Evolutionary conservation across 2,113 vertebrate genomes (phyloP), one percentile per base, ranked within the genome.

Genomic region (Tympanuchus pallidicinctus): DNA sequence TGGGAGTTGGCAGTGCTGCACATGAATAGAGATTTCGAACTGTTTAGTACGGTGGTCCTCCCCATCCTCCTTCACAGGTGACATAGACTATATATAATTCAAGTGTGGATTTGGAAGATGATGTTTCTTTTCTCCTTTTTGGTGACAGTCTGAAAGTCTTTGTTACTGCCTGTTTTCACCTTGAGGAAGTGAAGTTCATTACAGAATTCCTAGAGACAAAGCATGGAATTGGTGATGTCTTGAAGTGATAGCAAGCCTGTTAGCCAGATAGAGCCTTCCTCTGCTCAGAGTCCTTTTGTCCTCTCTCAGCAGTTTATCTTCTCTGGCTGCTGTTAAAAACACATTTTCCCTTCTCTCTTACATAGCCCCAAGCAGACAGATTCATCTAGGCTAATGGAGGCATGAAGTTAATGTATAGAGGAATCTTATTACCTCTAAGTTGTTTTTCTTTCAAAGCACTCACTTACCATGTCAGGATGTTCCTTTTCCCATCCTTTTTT

Each of bases 361-460:
- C 83, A 86, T 32, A 82, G 87, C 85, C 73, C 36, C 54, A 81
- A 61, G 95, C 69, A 57, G 77, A 69, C 38, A 92, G 90, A 86
- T 93, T 25, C 32, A 73, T 93, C 77, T 72, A 69, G 70, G 40
- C 59, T 96, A 94, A 94, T 77, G 84, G 57, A 76, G 88, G 22
- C 56, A 32, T 64, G 82, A 94, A 76, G 54, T 89, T 91, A 77
- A 77, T 87, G 87, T 56, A 52, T 82, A 87, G 38, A 90, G 63
- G 78, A 92, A 73, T 50, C 66, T 95, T 84, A 74, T 91, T 91
- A 82, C 78, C 50, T 82, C 75, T 75, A 73, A 86, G 48, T 82
- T 84, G 43, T 73, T 88, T 79, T 78, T 89, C 69, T 82, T 89
- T 60, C 45, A 11, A 85, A 78, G 47, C 14, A 89, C 75, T 90